Percentiles rank a stretch among this genome's conserved stretches.
phyloP scores from a whole-genome alignment of 2,888 invertebrate species.

The Pterostichus niger region DNA sequence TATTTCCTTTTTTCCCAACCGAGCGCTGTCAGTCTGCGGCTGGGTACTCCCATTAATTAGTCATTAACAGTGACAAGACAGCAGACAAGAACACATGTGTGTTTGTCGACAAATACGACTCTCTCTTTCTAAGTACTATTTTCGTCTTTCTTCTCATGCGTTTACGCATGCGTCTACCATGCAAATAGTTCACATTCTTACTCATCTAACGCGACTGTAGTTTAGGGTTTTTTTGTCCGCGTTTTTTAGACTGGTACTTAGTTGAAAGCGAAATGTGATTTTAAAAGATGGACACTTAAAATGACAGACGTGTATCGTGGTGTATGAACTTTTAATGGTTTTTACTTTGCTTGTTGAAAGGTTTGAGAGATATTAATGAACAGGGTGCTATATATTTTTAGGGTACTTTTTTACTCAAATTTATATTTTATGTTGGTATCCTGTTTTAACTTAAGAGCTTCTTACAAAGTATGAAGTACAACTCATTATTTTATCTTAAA shows the following conservation, averaged over 20 bases:
- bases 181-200: not conserved
- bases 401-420: too few relatives aligned
- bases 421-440: too few relatives aligned
- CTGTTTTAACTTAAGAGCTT: too few relatives aligned
- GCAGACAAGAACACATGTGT: constrained; percentile 69
- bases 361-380: constrained; percentile 33
- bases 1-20: constrained; percentile 72
- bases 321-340: constrained; percentile 53
- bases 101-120: constrained; percentile 63
- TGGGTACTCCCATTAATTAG: constrained; percentile 71
- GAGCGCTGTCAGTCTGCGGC: constrained; percentile 69
- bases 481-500: too few relatives aligned
- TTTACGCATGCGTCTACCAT: constrained; percentile 27
- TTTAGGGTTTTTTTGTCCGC: not conserved
- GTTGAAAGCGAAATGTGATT: constrained; percentile 58
- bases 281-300: constrained; percentile 64
- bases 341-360: constrained; percentile 36
- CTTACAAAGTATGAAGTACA: too few relatives aligned
- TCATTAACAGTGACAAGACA: constrained; percentile 70
- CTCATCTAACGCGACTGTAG: not conserved
- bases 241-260: constrained; percentile 26
- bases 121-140: constrained; percentile 28
- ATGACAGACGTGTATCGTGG: constrained; percentile 29
- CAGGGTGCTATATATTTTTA: too few relatives aligned
- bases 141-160: constrained; percentile 29